These are phyloP conservation scores for Parasteatoda lunata DNA, from an alignment of 2,888 invertebrate species.

Conservation along the genomic window DNA sequence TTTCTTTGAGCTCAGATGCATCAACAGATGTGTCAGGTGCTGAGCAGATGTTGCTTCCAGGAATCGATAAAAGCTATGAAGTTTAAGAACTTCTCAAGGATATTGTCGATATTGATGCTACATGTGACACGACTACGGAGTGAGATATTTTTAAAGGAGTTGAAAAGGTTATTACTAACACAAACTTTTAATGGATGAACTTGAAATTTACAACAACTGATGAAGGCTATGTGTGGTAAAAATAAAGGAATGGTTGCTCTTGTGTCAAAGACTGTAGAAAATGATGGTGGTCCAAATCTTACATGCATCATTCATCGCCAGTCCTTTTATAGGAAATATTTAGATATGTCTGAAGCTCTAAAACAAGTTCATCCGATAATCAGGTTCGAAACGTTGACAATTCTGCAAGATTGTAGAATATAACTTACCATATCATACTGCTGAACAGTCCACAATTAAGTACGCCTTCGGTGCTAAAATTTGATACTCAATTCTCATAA, in stretches of 20 bases:
- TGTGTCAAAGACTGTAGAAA: too few relatives aligned
- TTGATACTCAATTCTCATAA: too few relatives aligned
- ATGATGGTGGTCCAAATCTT: too few relatives aligned
- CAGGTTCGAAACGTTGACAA: too few relatives aligned
- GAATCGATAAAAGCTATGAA: neutral
- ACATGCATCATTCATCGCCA: too few relatives aligned
- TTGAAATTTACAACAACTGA: constrained; percentile 4
- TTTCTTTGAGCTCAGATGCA: neutral
- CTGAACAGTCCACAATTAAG: too few relatives aligned
- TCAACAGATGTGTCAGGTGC: neutral
- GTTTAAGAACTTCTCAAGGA: neutral
- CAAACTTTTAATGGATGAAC: neutral
- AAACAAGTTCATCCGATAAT: too few relatives aligned
- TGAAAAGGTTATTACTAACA: neutral
- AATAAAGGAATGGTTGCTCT: constrained; percentile 10
- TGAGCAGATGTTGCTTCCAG: neutral
- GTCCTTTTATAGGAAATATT: too few relatives aligned
- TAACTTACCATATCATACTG: too few relatives aligned
- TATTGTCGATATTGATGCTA: neutral
- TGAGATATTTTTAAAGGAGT: neutral
- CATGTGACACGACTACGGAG: neutral
- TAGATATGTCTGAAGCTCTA: too few relatives aligned
- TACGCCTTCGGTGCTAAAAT: too few relatives aligned
- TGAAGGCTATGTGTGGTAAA: constrained; percentile 2
- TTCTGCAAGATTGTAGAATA: too few relatives aligned